Conservation (phyloP, 2,888 invertebrate genomes). For the Sarcophaga caerulescens region DNA sequence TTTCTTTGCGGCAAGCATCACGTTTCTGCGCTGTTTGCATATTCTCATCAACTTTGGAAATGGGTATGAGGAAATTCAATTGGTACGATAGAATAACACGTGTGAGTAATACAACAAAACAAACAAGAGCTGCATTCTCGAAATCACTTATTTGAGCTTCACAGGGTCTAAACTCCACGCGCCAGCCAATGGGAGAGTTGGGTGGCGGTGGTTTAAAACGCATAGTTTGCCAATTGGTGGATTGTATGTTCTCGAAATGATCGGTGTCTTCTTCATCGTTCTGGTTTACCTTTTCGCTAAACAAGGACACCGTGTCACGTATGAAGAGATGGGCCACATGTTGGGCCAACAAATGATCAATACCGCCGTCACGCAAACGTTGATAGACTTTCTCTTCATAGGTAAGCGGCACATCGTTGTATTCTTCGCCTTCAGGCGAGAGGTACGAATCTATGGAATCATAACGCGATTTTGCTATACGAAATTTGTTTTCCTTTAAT, state of each 20-base stretch:
- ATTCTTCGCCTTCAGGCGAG: conserved; percentile 92
- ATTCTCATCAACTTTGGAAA: conserved; percentile 98
- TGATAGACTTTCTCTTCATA: conserved; percentile 92
- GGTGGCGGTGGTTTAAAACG: conserved; percentile 99
- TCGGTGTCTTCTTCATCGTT: conserved; percentile 96
- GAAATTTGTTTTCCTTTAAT: conserved; percentile 88
- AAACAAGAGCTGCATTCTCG: conserved; percentile 99
- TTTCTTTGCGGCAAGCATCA: conserved; percentile 90
- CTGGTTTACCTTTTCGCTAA: conserved; percentile 96
- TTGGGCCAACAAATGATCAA: conserved; percentile 95
- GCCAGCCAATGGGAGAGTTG: conserved; percentile 97
- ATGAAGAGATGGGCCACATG: conserved; percentile 99
- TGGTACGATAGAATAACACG: conserved; percentile 97
- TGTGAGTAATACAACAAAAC: conserved; percentile 97
- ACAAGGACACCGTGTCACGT: conserved; percentile 96
- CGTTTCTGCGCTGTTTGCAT: conserved; percentile 96
- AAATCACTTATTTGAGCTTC: conserved; percentile 99
- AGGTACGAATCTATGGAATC: conserved; percentile 99
- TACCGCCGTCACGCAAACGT: conserved; percentile 91
- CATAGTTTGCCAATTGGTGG: conserved; percentile 99
- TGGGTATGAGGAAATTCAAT: conserved; percentile 97
- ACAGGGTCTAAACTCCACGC: conserved; percentile 99
- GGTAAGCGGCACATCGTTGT: conserved; percentile 95
- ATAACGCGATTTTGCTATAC: conserved; percentile 96
- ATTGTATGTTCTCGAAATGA: conserved; percentile 99